phyloP scores from a whole-genome alignment of 1,140 invertebrate genomes.

The Conus betulinus region DNA sequence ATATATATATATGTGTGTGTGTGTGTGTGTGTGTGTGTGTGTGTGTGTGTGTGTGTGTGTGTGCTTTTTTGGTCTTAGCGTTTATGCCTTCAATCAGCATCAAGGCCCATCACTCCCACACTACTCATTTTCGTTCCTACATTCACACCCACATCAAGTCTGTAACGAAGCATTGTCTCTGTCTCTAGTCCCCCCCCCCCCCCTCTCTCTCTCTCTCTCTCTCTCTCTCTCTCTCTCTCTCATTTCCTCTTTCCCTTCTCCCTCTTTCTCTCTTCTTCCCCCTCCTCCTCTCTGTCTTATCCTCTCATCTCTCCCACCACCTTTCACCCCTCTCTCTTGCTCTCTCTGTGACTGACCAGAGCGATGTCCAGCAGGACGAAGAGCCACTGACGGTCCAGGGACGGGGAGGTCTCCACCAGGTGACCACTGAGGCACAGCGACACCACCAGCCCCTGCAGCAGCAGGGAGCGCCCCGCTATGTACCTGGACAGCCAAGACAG shows the following conservation, averaged over 20 bases:
- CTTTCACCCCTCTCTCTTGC: neutral
- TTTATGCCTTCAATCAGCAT: no score
- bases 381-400: neutral
- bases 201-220: neutral
- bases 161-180: no score
- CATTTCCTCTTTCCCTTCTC: neutral
- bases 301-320: neutral
- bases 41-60: no score
- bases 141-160: no score
- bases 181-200: neutral
- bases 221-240: conserved; percentile 9
- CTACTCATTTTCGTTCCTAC: no score
- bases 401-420: neutral
- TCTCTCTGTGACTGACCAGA: neutral
- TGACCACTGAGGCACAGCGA: neutral
- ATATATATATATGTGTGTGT: no score
- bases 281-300: neutral
- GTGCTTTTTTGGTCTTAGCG: no score
- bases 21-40: no score
- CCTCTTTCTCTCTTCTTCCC: neutral
- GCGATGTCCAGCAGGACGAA: neutral
- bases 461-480: neutral
- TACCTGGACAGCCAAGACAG: neutral
- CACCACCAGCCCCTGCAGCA: neutral
- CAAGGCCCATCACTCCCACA: no score